Conservation (phyloP, 2,113 vertebrate species). For the Rattus norvegicus region DNA sequence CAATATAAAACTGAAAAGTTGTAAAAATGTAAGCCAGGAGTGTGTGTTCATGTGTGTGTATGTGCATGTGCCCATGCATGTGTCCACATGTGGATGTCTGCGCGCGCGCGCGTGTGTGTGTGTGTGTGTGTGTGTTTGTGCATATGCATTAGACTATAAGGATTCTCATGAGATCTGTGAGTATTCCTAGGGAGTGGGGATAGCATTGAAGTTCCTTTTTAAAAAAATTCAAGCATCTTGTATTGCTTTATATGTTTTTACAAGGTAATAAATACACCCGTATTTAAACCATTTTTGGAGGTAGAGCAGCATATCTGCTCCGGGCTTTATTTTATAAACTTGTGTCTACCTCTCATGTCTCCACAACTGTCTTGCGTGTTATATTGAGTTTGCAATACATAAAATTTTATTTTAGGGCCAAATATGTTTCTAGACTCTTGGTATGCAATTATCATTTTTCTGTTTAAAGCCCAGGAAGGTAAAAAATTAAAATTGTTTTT, state of each 20-base stretch:
- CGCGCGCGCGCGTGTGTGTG: neutral
- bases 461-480: neutral
- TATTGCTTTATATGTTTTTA: neutral
- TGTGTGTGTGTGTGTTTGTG: neutral
- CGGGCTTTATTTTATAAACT: neutral
- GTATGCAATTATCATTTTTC: neutral
- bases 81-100: neutral
- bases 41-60: neutral
- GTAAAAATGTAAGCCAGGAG: neutral
- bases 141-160: neutral
- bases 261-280: neutral
- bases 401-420: neutral
- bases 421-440: neutral
- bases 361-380: neutral
- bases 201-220: neutral
- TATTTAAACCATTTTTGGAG: neutral
- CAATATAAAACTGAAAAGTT: neutral
- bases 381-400: neutral
- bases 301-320: neutral
- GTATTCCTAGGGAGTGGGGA: neutral
- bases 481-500: neutral
- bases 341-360: neutral
- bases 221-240: slow-evolving; percentile 8
- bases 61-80: neutral
- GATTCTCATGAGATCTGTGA: neutral